Evolutionary conservation across 2,113 vertebrate genomes (phyloP).

Genomic region (Mugil cephalus): DNA sequence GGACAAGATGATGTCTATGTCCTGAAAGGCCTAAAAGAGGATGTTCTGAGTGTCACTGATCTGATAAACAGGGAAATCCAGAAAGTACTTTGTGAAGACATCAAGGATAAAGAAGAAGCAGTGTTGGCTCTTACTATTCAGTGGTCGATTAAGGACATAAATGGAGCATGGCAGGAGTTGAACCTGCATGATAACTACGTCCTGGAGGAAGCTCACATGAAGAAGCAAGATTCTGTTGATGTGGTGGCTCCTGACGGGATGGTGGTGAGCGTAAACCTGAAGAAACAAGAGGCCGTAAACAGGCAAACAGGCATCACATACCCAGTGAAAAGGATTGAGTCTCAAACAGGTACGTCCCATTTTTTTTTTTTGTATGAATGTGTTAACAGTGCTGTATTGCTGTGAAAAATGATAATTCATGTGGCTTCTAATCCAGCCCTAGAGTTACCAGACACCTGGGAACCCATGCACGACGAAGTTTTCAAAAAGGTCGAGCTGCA

Average conservation of each 20-base stretch:
- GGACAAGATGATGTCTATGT: slow-evolving; percentile 8
- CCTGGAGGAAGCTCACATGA: slow-evolving; percentile 46
- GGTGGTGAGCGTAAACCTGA: slow-evolving; percentile 42
- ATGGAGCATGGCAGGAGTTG: slow-evolving; percentile 55
- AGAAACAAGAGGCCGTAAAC: slow-evolving; percentile 30
- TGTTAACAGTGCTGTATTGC: too few species aligned
- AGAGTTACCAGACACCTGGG: slow-evolving; percentile 53
- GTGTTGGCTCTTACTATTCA: slow-evolving; percentile 45
- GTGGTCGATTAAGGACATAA: slow-evolving; percentile 43
- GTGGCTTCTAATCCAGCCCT: background rate
- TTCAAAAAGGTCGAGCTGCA: slow-evolving; percentile 60
- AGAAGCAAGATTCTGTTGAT: background rate
- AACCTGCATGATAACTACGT: slow-evolving; percentile 50
- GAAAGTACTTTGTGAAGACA: slow-evolving; percentile 5
- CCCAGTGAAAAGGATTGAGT: slow-evolving; percentile 49
- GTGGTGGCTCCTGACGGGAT: background rate
- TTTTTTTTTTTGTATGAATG: background rate
- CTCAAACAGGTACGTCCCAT: background rate
- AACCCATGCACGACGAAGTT: slow-evolving; percentile 29
- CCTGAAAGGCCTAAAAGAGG: slow-evolving; percentile 68
- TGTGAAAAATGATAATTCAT: too few species aligned
- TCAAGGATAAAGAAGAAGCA: slow-evolving; percentile 44
- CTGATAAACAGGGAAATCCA: slow-evolving; percentile 34
- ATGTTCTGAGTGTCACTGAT: slow-evolving; percentile 57
- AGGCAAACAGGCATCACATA: slow-evolving; percentile 6